Percentiles rank a stretch among this genome's conserved stretches.
Conservation (phyloP, 2,113 vertebrate genomes). For the Malurus alboscapulatus region DNA sequence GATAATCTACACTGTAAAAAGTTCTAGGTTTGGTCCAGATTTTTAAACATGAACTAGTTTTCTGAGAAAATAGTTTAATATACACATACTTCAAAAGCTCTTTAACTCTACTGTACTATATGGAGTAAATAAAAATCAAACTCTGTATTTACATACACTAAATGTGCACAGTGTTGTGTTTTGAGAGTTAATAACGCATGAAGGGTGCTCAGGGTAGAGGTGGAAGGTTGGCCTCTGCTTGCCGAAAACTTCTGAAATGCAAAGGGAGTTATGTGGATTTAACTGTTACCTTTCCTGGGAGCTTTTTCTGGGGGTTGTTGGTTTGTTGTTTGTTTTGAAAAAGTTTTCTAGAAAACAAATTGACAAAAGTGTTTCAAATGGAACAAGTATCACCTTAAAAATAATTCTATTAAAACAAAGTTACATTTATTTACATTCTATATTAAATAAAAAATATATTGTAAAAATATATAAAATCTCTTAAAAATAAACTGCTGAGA, state of each 20-base stretch:
- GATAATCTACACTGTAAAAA: neutral
- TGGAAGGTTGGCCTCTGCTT: neutral
- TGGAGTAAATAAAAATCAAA: neutral
- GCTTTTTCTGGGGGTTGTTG: neutral
- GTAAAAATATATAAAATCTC: neutral
- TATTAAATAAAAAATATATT: neutral
- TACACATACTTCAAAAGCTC: neutral
- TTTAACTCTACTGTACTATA: neutral
- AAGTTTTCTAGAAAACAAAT: neutral
- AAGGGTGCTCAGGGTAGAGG: neutral
- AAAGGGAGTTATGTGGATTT: neutral
- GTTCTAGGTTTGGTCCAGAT: neutral
- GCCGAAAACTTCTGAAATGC: neutral
- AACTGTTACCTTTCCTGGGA: neutral
- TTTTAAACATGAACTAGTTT: neutral
- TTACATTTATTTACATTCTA: neutral
- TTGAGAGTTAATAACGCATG: neutral
- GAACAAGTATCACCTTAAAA: neutral
- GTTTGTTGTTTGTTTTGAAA: neutral
- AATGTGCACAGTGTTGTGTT: neutral
- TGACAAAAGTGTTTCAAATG: neutral
- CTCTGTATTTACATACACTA: neutral
- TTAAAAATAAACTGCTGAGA: neutral
- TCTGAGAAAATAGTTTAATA: neutral
- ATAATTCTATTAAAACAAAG: neutral